Base-by-base conservation (phyloP, 2,888 invertebrate genomes). In the Drosophila prostipennis region DNA sequence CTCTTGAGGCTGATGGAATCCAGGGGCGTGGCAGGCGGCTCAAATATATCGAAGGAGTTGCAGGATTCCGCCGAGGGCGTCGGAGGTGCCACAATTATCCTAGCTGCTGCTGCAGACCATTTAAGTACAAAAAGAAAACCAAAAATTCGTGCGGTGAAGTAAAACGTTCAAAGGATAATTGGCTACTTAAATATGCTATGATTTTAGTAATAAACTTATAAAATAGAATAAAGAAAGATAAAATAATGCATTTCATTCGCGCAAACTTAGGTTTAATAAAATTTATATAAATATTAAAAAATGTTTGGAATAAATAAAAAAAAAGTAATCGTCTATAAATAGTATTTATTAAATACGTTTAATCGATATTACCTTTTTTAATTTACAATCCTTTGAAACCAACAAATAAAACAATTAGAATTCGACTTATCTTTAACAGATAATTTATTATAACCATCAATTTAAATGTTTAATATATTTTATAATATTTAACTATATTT, bases 1-100 rank as follows among this genome's bases (percentile, higher is more conserved):
- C 88, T 83, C 49, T 83, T 83, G 23, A 86, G 78, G 81, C 83
- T 83, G 56, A 83, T 78, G 72, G 71, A 71, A 36, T 88, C 89
- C 74, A 84, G 59, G 45, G 83, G 89, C 39, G 73, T 88, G 13
- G 74, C 29, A 11, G 72, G 32, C 11, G 83, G 83, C 49, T 84
- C 87, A 13, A 84, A 88, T 2, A 83, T 86, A 39, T 83, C 77
- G 54, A 70, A 83, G 11, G 83, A 86, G 72, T 80, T 83, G 29
- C 76, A 78, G 54, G 87, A 80, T 16, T 56, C 68, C 0, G 78
- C 77, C 7, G 74, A 74, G 6, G 84, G 78, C 6, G 84, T 83
- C 1, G 48, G 26, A 10, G 85, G 81, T 10, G 37, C 56, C 16
- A 65, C 72, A 11, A 58, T 67, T 61, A 37, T 64, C 42, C 43